phyloP scores from a whole-genome alignment of 2,113 vertebrate species.

The Nibea albiflora region DNA sequence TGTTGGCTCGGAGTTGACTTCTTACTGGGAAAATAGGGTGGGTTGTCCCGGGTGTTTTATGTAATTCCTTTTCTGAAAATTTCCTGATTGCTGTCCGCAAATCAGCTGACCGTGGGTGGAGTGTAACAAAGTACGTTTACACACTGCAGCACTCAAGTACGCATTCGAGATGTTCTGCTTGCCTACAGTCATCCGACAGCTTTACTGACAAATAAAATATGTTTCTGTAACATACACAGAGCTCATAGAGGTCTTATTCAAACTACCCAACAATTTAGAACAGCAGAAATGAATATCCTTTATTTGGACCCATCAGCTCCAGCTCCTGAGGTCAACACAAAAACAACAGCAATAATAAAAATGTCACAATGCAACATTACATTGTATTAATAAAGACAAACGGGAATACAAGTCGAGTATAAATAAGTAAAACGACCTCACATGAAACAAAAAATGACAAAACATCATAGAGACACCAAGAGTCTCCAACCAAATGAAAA shows the following conservation, averaged over 20 bases:
- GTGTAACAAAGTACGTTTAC: not conserved
- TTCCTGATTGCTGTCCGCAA: not conserved
- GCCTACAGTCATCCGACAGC: not conserved
- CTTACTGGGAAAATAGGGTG: not conserved
- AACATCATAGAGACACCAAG: no score
- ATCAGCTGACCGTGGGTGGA: not conserved
- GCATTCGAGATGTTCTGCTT: not conserved
- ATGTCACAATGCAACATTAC: no score
- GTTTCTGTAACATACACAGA: not conserved
- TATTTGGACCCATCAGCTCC: no score
- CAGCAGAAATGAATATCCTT: not conserved
- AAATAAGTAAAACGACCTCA: no score
- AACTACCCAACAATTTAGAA: not conserved
- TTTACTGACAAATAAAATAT: not conserved
- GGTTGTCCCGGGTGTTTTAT: not conserved
- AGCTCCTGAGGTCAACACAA: no score
- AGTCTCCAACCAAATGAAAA: no score
- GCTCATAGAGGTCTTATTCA: not conserved
- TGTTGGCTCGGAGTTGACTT: not conserved
- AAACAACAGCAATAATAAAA: no score
- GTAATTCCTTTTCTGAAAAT: conserved; percentile 20
- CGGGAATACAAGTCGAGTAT: no score
- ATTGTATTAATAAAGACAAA: no score
- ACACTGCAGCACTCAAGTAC: not conserved
- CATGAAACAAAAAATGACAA: no score